phyloP scores from a whole-genome alignment of 2,888 invertebrate genomes.

The Eremobia ochroleuca region DNA sequence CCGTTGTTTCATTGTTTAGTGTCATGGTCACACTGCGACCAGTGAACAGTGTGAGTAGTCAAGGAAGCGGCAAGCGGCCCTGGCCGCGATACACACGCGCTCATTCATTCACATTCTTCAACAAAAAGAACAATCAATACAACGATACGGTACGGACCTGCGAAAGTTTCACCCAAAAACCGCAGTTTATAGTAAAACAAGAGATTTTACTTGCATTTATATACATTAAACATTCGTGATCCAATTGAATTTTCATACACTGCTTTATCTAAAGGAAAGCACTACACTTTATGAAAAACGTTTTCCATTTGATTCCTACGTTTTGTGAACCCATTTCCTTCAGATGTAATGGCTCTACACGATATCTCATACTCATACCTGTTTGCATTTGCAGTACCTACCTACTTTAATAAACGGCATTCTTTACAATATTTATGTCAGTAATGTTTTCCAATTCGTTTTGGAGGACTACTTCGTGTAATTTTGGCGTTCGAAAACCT shows the following conservation, averaged over 20 bases:
- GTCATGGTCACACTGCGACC: conserved; percentile 61
- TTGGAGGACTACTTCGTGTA: not conserved
- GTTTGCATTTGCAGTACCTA: not conserved
- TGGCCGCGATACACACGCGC: conserved; percentile 72
- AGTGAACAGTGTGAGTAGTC: conserved; percentile 53
- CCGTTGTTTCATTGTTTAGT: conserved; percentile 61
- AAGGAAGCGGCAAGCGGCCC: conserved; percentile 67
- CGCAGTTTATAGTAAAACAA: not conserved
- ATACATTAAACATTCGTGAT: not conserved
- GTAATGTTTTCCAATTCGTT: conserved; percentile 1
- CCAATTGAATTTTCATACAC: not conserved
- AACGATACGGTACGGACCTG: conserved; percentile 18
- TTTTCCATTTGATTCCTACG: not conserved
- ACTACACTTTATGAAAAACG: conserved; percentile 1
- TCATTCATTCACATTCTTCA: conserved; percentile 70
- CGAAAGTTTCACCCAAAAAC: conserved; percentile 14
- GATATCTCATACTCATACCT: not conserved
- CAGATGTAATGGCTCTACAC: conserved; percentile 7
- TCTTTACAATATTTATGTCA: not conserved
- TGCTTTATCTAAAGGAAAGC: not conserved
- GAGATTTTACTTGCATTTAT: not conserved
- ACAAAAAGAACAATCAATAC: conserved; percentile 61
- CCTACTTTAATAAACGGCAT: not conserved
- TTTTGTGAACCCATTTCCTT: not conserved
- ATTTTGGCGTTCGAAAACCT: not conserved